Evolutionary conservation across 2,888 invertebrate genomes (phyloP).

Genomic region (Tetranychus truncatus): DNA sequence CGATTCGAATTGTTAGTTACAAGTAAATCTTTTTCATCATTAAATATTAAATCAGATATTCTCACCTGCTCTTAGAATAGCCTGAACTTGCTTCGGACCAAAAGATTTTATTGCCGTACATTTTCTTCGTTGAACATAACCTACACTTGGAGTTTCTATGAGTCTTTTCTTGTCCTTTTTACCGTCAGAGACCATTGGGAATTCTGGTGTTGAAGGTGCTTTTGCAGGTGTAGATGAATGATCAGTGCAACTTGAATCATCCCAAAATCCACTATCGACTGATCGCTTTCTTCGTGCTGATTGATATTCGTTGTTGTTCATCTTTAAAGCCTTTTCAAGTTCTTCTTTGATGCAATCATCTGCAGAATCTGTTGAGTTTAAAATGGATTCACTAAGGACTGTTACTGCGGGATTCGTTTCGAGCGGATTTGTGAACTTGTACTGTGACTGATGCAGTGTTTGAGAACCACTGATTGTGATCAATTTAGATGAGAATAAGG

Average conservation of each 20-base stretch:
- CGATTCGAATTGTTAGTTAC: background rate
- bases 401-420: background rate
- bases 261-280: background rate
- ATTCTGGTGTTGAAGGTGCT: background rate
- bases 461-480: background rate
- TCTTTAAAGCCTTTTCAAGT: background rate
- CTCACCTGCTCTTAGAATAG: constrained; percentile 14
- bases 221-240: background rate
- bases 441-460: background rate
- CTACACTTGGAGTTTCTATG: background rate
- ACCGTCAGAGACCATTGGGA: constrained; percentile 8
- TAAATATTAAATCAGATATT: background rate
- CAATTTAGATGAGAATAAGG: background rate
- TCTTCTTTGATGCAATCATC: background rate
- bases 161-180: background rate
- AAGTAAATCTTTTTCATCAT: background rate
- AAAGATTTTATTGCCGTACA: constrained; percentile 18
- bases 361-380: background rate
- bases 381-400: background rate
- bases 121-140: constrained; percentile 12
- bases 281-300: background rate
- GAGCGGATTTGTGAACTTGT: too few relatives aligned
- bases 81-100: constrained; percentile 16
- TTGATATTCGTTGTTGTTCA: background rate
- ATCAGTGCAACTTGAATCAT: background rate